Evolutionary conservation across 1,140 invertebrate genomes (phyloP).

Genomic region (Zaprionus gabonicus): DNA sequence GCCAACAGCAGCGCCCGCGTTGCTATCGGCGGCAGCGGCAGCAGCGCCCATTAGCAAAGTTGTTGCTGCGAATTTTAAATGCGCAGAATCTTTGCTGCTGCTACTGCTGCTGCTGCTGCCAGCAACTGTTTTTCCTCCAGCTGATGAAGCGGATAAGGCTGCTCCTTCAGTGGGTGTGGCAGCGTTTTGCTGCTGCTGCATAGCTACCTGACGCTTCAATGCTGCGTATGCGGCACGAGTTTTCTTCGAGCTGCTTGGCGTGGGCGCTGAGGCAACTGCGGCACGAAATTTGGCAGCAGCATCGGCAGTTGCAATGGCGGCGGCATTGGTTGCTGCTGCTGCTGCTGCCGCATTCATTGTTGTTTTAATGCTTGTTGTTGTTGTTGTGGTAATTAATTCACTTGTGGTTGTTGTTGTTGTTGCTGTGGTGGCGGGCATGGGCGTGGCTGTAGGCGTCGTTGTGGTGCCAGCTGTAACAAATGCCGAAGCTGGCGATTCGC

Average conservation of each 20-base stretch:
- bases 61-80: slow-evolving; percentile 72
- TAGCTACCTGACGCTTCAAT: slow-evolving; percentile 68
- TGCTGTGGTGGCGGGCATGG: slow-evolving; percentile 53
- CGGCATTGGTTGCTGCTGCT: slow-evolving; percentile 43
- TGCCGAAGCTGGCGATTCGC: slow-evolving; percentile 51
- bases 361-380: slow-evolving; percentile 18
- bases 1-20: slow-evolving; percentile 49
- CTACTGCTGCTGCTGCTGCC: slow-evolving; percentile 8
- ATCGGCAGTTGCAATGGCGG: slow-evolving; percentile 49
- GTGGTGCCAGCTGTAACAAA: slow-evolving; percentile 57
- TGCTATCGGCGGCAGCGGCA: slow-evolving; percentile 68
- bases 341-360: slow-evolving; percentile 45
- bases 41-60: slow-evolving; percentile 71
- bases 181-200: slow-evolving; percentile 44
- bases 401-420: slow-evolving; percentile 41
- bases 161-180: slow-evolving; percentile 22
- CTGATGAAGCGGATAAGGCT: slow-evolving; percentile 15
- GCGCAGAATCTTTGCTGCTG: slow-evolving; percentile 67
- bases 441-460: slow-evolving; percentile 53
- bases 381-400: slow-evolving; percentile 42
- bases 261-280: slow-evolving; percentile 66
- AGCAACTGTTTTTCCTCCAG: slow-evolving; percentile 22
- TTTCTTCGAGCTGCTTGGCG: slow-evolving; percentile 55
- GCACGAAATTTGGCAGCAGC: slow-evolving; percentile 69
- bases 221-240: slow-evolving; percentile 64